Base-by-base conservation (phyloP, 2,113 vertebrate species). In the Sander lucioperca region DNA sequence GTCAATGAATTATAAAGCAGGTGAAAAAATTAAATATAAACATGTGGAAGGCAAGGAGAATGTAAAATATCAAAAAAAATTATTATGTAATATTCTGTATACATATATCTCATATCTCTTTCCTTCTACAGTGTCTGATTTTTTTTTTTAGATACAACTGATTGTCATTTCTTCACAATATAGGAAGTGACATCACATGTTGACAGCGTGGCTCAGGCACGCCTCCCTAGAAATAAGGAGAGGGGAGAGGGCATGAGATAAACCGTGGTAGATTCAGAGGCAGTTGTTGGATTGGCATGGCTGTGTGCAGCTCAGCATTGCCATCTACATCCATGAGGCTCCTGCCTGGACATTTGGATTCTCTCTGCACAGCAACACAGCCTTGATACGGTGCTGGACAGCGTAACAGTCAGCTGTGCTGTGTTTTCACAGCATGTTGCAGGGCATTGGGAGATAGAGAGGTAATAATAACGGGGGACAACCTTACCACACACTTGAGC, bases 121-220 rank as follows among this genome's bases (percentile, higher is more conserved):
- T 43, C 9, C 39, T 11, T 43, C 39, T 43, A 43, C 9, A 43
- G 0, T 0, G 2, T 43, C 39, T 3, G 39, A 43, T 43, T 43
- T 33, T 33, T 43, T 70, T 71, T 73, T n/a, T 30, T 33, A 87
- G 50, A 69, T 50, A 54, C 53, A 50, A 45, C 77, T 67, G 63
- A 50, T 59, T 53, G 47, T 86, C 48, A 77, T 83, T 63, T 80
- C 59, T 90, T 64, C 45, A 57, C 85, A 91, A 57, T 68, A 43
- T 80, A 92, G 93, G 93, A 95, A 95, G 91, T 95, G 93, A 96
- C 93, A 94, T 96, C 95, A 95, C 45, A 59, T 94, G 94, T 91
- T 90, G 94, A 93, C 88, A 93, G 83, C 83, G 77, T 87, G 91
- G 69, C 73, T 86, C 68, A 78, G 93, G 66, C 91, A 94, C 91